Evolutionary conservation across 2,797 vertebrate genomes (phyloP).

Genomic region (Gila robusta): DNA sequence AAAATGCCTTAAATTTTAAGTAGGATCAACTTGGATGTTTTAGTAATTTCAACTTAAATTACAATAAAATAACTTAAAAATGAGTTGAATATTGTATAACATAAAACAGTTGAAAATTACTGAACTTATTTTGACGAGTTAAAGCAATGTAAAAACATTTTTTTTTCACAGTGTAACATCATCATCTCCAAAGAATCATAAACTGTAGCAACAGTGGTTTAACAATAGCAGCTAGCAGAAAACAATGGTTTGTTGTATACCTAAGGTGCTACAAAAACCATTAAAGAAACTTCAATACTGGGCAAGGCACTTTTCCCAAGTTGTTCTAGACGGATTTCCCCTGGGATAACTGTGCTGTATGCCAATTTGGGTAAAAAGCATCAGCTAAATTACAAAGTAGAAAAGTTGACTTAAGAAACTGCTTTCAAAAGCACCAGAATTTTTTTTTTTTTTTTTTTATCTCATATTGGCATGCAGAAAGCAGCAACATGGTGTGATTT

Average conservation of each 20-base stretch:
- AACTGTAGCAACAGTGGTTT: neutral
- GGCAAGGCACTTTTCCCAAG: neutral
- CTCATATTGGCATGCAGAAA: neutral
- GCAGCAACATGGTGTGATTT: neutral
- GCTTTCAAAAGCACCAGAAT: neutral
- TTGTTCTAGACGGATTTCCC: neutral
- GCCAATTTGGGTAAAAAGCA: neutral
- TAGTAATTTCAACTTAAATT: too few relatives aligned
- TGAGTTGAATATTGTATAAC: too few relatives aligned
- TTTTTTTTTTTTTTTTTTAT: too few relatives aligned
- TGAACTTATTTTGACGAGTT: too few relatives aligned
- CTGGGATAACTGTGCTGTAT: neutral
- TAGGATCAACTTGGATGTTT: too few relatives aligned
- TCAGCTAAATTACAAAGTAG: constrained; percentile 16
- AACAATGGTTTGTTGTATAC: neutral
- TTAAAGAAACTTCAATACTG: neutral
- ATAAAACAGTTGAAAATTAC: too few relatives aligned
- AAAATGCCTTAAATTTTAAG: too few relatives aligned
- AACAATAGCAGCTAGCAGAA: neutral
- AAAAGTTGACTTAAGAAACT: neutral
- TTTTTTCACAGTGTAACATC: too few relatives aligned
- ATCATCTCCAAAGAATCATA: neutral
- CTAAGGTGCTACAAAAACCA: neutral
- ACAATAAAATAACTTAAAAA: too few relatives aligned
- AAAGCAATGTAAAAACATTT: too few relatives aligned